Percentiles rank a stretch among this genome's conserved stretches.
Evolutionary conservation across 1,140 invertebrate species (phyloP).

Genomic region (Monomorium pharaonis): DNA sequence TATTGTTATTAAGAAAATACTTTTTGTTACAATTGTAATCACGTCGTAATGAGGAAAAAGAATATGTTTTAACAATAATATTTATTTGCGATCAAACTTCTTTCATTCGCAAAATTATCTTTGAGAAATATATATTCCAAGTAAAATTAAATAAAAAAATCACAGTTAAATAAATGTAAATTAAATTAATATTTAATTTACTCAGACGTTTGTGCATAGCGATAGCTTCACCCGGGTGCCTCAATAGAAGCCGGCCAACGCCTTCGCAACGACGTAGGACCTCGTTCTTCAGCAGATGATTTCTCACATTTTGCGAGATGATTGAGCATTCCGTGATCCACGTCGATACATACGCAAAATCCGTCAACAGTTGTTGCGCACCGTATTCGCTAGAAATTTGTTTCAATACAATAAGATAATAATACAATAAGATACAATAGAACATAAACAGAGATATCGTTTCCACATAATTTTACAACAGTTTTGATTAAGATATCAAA

Average conservation of each 20-base stretch:
- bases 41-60: not conserved
- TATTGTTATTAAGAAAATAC: not conserved
- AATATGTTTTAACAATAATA: not conserved
- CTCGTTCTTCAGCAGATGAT: slow-evolving; percentile 91
- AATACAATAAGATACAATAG: not conserved
- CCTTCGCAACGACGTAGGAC: slow-evolving; percentile 92
- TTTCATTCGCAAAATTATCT: not conserved
- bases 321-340: slow-evolving; percentile 89
- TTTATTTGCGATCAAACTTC: not conserved
- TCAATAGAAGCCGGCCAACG: slow-evolving; percentile 90
- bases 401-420: not conserved
- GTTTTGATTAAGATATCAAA: not conserved
- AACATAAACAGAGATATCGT: too few relatives aligned
- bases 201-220: slow-evolving; percentile 87
- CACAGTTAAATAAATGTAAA: too few relatives aligned
- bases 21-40: not conserved
- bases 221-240: slow-evolving; percentile 91
- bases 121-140: not conserved
- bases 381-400: slow-evolving; percentile 86
- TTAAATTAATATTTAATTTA: slow-evolving; percentile 1
- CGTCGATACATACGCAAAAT: slow-evolving; percentile 90
- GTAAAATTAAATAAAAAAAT: not conserved
- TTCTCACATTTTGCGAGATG: slow-evolving; percentile 86
- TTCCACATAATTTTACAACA: not conserved
- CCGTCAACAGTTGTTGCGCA: slow-evolving; percentile 89